Evolutionary conservation across 2,797 vertebrate genomes (phyloP), one percentile per base, ranked within the genome.

Genomic region (Notamacropus eugenii): DNA sequence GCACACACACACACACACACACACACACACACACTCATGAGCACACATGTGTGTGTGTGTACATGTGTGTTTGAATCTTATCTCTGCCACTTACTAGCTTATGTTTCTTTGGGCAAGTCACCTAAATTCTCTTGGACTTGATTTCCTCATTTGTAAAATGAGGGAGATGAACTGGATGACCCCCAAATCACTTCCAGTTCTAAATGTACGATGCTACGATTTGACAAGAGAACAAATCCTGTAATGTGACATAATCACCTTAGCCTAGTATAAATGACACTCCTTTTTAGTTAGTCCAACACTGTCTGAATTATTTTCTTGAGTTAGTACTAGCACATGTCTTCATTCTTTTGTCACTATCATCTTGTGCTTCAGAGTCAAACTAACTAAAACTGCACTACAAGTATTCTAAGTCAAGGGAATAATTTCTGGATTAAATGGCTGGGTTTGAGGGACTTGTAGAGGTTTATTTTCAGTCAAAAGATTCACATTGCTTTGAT

Each of bases 201-300:
- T 87, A 46, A 87, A 87, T 87, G 3, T 27, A 87, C 27, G 9
- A 50, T 87, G 0, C 2, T 50, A 87, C 50, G 93, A 97, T 94
- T 96, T 98, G 97, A 97, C 96, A 97, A 97, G 91, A 4, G 55
- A 94, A 97, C 91, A 97, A 59, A 97, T 1, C 74, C 34, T 93
- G 95, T 97, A 97, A 97, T 97, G 96, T 98, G 97, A 95, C 96
- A 96, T 96, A 97, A 93, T 96, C 96, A 97, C 92, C 29, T 96
- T 98, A 97, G 97, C 97, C 97, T 96, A 56, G 29, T 55, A 93
- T 93, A 97, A 97, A 97, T 0, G 96, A 95, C 94, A 98, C 97
- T 97, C 96, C 92, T 97, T 96, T 97, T 96, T 93, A 97, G 94
- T 97, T 97, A 94, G 96, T 97, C 97, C 98, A 97, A 97, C 97